Conservation (phyloP, 2,113 vertebrate genomes). For the Camarhynchus parvulus region DNA sequence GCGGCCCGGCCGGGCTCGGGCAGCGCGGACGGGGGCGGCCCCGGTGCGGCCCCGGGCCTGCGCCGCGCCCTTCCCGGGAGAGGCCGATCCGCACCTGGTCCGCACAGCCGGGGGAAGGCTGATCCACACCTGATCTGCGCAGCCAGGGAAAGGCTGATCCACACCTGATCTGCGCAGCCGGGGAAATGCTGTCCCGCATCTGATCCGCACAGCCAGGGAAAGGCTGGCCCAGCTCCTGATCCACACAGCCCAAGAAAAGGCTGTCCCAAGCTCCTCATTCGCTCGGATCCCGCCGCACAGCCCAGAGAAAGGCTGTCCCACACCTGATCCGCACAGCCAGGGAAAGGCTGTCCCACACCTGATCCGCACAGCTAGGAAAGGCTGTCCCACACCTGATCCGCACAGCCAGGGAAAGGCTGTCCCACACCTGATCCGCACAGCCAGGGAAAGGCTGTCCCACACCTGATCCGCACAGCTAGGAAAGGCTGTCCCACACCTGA, state of each 20-base stretch:
- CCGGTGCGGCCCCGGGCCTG: neutral
- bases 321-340: fast-evolving
- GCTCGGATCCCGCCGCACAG: no score
- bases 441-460: neutral
- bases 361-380: no score
- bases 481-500: neutral
- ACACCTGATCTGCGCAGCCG: neutral
- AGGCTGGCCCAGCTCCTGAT: neutral
- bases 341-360: neutral
- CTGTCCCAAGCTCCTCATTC: neutral
- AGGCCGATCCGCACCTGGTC: neutral
- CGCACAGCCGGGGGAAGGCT: no score
- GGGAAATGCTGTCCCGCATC: neutral
- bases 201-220: fast-evolving
- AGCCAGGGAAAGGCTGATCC: neutral
- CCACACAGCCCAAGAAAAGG: no score
- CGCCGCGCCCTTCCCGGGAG: constrained; percentile 12
- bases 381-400: neutral
- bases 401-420: neutral
- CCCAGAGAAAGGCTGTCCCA: neutral
- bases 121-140: neutral
- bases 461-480: neutral
- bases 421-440: fast-evolving
- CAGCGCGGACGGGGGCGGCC: neutral
- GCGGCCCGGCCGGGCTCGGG: neutral